Evolutionary conservation across 2,797 vertebrate genomes (phyloP).

Genomic region (Fistularia tabacaria): DNA sequence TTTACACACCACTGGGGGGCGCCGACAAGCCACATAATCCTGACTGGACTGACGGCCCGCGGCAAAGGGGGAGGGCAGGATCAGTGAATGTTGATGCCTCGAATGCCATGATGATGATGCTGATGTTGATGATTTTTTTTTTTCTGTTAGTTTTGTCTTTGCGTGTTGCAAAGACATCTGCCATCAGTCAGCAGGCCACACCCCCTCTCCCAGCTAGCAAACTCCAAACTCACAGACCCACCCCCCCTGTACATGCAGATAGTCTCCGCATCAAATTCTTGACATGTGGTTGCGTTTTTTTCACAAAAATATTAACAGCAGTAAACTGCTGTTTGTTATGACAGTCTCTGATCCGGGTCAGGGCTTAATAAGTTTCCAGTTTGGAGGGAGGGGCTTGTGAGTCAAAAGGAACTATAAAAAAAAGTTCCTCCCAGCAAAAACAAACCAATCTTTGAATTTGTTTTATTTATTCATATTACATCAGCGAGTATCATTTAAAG

Average conservation of each 20-base stretch:
- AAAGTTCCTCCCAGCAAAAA: no score
- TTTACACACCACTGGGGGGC: slow-evolving; percentile 57
- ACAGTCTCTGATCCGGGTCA: no score
- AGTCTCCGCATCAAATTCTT: no score
- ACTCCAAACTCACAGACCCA: slow-evolving; percentile 37
- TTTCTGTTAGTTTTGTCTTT: slow-evolving; percentile 13
- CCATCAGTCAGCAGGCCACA: slow-evolving; percentile 28
- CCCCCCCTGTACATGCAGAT: no score
- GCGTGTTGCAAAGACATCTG: slow-evolving; percentile 12
- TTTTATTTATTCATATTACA: no score
- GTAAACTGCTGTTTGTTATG: no score
- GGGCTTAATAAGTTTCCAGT: no score
- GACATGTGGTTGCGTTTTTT: no score
- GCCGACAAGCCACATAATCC: slow-evolving; percentile 49
- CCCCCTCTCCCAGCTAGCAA: slow-evolving; percentile 31
- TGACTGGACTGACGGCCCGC: slow-evolving; percentile 36
- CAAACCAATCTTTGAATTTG: no score
- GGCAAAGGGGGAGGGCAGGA: not conserved
- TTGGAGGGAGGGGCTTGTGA: not conserved
- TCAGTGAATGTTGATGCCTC: slow-evolving; percentile 29
- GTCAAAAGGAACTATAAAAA: not conserved
- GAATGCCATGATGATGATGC: slow-evolving; percentile 23
- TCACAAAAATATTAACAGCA: no score
- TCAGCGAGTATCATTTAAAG: no score
- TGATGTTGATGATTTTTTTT: slow-evolving; percentile 15